phyloP scores from a whole-genome alignment of 2,888 invertebrate genomes.

The Oegoconia quadripuncta region DNA sequence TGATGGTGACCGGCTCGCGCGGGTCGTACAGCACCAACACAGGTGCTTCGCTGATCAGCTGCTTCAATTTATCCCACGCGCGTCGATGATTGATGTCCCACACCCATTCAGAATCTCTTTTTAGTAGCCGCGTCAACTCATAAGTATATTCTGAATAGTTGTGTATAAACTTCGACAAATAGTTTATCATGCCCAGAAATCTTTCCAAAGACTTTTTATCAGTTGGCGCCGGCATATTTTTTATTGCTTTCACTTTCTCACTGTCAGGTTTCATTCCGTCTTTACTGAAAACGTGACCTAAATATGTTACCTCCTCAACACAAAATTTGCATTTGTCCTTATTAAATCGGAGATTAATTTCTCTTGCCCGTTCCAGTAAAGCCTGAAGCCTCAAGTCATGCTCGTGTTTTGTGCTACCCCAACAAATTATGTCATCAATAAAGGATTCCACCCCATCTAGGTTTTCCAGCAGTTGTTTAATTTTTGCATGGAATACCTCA shows the following conservation, averaged over 20 bases:
- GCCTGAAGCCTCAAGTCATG: not conserved
- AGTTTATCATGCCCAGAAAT: no score
- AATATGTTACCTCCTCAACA: no score
- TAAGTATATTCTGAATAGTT: slow-evolving; percentile 3
- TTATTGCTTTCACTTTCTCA: not conserved
- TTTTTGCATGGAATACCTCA: slow-evolving; percentile 22
- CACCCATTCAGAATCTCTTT: not conserved
- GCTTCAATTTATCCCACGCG: not conserved
- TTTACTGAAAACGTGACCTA: slow-evolving; percentile 2
- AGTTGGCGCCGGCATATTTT: not conserved
- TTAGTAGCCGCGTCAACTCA: not conserved
- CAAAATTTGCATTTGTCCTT: slow-evolving; percentile 2
- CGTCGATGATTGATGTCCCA: not conserved
- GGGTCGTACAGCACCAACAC: no score
- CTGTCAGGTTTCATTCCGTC: slow-evolving; percentile 3
- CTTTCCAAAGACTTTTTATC: slow-evolving; percentile 1
- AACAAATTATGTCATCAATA: slow-evolving; percentile 6
- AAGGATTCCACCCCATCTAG: slow-evolving; percentile 1
- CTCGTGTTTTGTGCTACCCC: slow-evolving; percentile 1
- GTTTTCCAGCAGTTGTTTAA: no score
- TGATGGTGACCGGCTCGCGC: no score
- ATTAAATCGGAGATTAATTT: slow-evolving; percentile 3
- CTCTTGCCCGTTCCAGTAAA: not conserved
- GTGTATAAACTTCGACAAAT: slow-evolving; percentile 5
- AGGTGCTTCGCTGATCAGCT: not conserved